Percentiles rank a stretch among this genome's conserved stretches.
phyloP scores from a whole-genome alignment of 2,113 vertebrate species.

The Girardinichthys multiradiatus region DNA sequence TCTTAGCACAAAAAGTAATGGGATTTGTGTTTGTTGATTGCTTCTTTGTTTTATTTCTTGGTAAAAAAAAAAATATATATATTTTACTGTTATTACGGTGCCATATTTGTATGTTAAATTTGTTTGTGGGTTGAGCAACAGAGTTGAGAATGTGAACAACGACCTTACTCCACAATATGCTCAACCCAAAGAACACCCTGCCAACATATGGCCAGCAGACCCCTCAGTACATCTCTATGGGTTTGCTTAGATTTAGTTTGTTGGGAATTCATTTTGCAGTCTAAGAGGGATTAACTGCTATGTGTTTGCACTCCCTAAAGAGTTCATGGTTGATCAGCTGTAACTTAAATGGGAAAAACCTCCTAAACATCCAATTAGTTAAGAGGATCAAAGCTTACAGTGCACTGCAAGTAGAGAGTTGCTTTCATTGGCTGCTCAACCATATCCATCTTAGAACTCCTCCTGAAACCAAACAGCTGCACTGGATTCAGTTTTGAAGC shows the following conservation, averaged over 20 bases:
- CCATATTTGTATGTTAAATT: background rate
- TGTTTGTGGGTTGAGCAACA: background rate
- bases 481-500: background rate
- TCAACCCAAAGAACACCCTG: too few relatives aligned
- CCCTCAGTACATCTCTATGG: background rate
- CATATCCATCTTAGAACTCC: background rate
- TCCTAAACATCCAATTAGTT: background rate
- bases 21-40: too few relatives aligned
- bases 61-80: too few relatives aligned
- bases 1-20: too few relatives aligned
- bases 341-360: background rate
- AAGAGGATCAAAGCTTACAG: background rate
- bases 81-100: too few relatives aligned
- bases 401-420: too few relatives aligned
- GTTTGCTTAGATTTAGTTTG: background rate
- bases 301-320: background rate
- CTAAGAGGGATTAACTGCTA: background rate
- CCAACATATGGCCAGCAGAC: background rate
- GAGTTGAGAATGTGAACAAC: too few relatives aligned
- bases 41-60: too few relatives aligned
- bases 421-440: background rate
- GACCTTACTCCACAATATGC: too few relatives aligned
- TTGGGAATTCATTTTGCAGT: background rate
- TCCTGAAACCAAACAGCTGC: background rate
- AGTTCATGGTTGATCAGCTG: too few relatives aligned